Conservation (phyloP, 2,888 invertebrate genomes). For the Alentia gelatinosa region DNA sequence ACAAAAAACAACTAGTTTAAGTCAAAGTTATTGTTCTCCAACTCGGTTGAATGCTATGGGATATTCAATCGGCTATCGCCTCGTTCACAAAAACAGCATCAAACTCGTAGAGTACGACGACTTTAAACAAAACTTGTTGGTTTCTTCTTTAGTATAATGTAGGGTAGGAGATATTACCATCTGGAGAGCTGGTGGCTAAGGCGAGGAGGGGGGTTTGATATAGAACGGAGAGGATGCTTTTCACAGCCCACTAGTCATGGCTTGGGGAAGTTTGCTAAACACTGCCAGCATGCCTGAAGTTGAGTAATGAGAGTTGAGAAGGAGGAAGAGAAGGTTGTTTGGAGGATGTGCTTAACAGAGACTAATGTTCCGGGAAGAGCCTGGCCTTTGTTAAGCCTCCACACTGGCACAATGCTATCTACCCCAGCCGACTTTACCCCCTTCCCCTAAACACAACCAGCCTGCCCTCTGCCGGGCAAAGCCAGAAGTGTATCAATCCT, state of each 20-base stretch:
- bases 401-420: conserved; percentile 20
- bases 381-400: not conserved
- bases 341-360: not conserved
- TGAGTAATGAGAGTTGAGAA: not conserved
- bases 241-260: too few relatives aligned
- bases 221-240: too few relatives aligned
- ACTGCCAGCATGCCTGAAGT: not conserved
- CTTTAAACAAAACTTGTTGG: too few relatives aligned
- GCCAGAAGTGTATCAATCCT: conserved; percentile 2
- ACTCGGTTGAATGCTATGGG: too few relatives aligned
- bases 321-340: not conserved
- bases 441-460: conserved; percentile 14
- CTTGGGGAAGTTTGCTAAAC: not conserved
- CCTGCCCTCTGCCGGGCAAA: not conserved
- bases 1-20: too few relatives aligned
- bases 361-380: conserved; percentile 19
- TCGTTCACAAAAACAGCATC: not conserved
- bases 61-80: not conserved
- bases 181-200: too few relatives aligned
- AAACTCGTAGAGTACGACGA: too few relatives aligned
- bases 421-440: not conserved
- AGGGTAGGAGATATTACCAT: too few relatives aligned
- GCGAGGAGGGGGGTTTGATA: too few relatives aligned
- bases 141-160: too few relatives aligned
- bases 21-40: too few relatives aligned